Conservation (phyloP, 1,140 invertebrate species). For the Platorchestia sp. region DNA sequence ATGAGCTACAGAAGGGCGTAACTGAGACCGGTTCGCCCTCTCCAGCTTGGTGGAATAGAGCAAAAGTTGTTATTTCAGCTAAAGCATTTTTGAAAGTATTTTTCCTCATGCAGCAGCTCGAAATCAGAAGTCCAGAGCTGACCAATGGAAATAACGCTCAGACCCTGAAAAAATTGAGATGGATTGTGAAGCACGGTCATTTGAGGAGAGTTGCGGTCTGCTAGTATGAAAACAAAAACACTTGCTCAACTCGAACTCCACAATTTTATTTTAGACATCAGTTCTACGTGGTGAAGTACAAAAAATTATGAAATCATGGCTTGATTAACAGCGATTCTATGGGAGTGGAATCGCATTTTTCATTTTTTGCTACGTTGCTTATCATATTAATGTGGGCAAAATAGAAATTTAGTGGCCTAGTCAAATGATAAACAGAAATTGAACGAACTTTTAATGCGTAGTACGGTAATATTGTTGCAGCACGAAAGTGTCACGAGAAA, state of each 20-base stretch:
- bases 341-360: no score
- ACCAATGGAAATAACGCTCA: background rate
- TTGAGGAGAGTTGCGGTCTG: background rate
- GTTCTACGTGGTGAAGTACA: no score
- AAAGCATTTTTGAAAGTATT: background rate
- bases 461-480: background rate
- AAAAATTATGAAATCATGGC: no score
- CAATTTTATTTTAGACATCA: no score
- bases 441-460: background rate
- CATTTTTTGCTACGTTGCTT: background rate
- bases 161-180: background rate
- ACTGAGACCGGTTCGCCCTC: conserved; percentile 27
- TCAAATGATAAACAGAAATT: background rate
- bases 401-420: background rate
- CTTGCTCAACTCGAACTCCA: background rate
- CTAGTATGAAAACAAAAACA: background rate
- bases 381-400: background rate
- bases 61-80: background rate
- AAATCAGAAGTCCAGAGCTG: background rate
- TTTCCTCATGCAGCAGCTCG: background rate
- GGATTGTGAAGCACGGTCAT: background rate
- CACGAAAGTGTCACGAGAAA: background rate
- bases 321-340: no score
- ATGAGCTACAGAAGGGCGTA: conserved; percentile 6
- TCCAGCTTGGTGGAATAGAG: background rate